Percentiles rank a stretch among this genome's conserved stretches.
phyloP scores from a whole-genome alignment of 2,888 invertebrate species.

The Zaprionus lineosus region DNA sequence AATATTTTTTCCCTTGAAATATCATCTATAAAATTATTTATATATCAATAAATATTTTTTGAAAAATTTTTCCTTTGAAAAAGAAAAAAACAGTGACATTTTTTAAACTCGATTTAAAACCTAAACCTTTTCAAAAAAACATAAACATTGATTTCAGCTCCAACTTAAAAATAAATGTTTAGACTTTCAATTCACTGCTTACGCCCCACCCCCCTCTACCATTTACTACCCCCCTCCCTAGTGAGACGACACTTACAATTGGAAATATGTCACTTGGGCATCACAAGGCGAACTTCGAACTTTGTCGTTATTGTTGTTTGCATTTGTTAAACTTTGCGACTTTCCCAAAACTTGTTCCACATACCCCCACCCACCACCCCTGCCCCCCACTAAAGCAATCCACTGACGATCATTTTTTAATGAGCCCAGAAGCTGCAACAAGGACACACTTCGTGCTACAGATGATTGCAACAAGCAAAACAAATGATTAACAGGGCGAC shows the following conservation, averaged over 20 bases:
- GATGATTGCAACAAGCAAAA: constrained; percentile 60
- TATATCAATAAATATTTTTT: no score
- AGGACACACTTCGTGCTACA: constrained; percentile 37
- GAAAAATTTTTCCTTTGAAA: no score
- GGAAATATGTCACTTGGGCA: constrained; percentile 68
- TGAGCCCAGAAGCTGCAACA: constrained; percentile 37
- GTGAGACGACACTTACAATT: constrained; percentile 48
- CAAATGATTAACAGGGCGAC: constrained; percentile 68
- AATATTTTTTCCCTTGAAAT: no score
- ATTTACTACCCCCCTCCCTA: not conserved
- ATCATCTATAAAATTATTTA: no score
- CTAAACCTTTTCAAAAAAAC: not conserved
- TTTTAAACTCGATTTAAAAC: no score
- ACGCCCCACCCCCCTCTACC: not conserved
- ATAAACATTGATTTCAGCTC: constrained; percentile 19
- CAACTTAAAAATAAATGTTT: constrained; percentile 31
- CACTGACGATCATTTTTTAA: constrained; percentile 64
- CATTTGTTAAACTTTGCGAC: constrained; percentile 32
- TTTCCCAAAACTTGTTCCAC: not conserved
- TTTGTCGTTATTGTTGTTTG: constrained; percentile 36
- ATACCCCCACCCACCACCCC: constrained; percentile 9
- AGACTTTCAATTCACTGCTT: no score
- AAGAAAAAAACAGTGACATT: no score
- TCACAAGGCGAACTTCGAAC: constrained; percentile 36
- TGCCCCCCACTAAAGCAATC: no score